Conservation (phyloP, 2,113 vertebrate species). For the Thalassarche chlororhynchos region DNA sequence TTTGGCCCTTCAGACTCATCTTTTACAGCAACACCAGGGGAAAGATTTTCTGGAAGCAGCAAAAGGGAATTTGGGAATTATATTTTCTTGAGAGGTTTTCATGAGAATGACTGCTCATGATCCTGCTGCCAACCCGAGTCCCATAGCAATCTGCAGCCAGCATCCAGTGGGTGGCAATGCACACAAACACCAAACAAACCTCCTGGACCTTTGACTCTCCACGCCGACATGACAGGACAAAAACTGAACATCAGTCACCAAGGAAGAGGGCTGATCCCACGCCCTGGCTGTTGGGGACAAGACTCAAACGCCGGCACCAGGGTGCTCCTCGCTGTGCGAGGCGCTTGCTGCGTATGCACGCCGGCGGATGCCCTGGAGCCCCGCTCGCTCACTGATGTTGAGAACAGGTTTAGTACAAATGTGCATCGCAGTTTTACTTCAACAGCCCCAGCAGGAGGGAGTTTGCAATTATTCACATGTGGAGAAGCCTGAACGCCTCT, state of each 20-base stretch:
- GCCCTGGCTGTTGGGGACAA: fast-evolving
- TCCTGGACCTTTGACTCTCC: neutral
- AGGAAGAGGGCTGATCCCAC: neutral
- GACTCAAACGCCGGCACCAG: neutral
- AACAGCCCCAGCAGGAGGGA: neutral
- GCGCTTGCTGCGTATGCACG: fast-evolving
- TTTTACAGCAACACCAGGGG: neutral
- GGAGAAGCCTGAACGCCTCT: neutral
- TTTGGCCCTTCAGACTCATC: neutral
- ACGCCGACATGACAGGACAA: neutral
- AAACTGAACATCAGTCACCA: neutral
- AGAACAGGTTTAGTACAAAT: neutral
- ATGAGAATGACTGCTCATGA: neutral
- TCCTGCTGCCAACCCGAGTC: neutral
- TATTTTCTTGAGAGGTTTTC: neutral
- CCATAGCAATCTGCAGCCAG: neutral
- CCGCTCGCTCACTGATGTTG: too few relatives aligned
- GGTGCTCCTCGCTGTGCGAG: neutral
- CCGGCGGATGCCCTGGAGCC: neutral
- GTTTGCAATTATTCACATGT: neutral
- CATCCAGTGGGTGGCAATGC: neutral
- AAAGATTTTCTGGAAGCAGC: neutral
- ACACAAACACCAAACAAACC: neutral
- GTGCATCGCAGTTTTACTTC: neutral
- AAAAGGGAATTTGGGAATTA: neutral